Evolutionary conservation across 2,797 vertebrate species (phyloP).

Genomic region (Lates japonicus): DNA sequence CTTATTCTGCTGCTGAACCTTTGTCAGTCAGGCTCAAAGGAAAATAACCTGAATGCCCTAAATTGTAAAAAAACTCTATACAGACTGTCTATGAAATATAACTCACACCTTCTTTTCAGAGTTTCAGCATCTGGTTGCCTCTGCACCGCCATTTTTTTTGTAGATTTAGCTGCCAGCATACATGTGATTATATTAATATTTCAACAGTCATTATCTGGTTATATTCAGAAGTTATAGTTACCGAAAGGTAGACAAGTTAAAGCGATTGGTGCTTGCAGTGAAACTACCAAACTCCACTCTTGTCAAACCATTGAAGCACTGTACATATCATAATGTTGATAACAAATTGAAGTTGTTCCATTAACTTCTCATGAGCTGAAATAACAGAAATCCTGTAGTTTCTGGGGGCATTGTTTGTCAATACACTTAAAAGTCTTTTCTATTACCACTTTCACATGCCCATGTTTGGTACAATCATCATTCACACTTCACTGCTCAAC

Average conservation of each 20-base stretch:
- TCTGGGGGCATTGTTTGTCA: not conserved
- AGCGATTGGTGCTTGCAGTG: not conserved
- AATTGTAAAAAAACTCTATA: not conserved
- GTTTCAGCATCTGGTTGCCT: not conserved
- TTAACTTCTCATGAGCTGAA: not conserved
- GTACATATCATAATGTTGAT: not conserved
- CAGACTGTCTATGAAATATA: not conserved
- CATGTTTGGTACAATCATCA: not conserved
- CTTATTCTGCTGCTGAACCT: conserved; percentile 3
- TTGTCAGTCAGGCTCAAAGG: not conserved
- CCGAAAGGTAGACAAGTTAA: not conserved
- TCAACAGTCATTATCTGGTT: not conserved
- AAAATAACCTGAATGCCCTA: conserved; percentile 2
- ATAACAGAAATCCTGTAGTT: not conserved
- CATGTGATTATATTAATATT: not conserved
- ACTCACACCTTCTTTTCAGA: not conserved
- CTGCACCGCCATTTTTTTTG: not conserved
- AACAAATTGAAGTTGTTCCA: not conserved
- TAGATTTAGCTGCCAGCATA: not conserved
- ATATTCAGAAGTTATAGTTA: not conserved
- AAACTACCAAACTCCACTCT: not conserved
- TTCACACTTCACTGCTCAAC: not conserved
- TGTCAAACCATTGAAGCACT: not conserved
- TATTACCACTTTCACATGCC: not conserved
- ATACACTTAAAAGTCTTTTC: no score